Evolutionary conservation across 2,797 vertebrate genomes (phyloP).

Genomic region (Thunnus albacares): DNA sequence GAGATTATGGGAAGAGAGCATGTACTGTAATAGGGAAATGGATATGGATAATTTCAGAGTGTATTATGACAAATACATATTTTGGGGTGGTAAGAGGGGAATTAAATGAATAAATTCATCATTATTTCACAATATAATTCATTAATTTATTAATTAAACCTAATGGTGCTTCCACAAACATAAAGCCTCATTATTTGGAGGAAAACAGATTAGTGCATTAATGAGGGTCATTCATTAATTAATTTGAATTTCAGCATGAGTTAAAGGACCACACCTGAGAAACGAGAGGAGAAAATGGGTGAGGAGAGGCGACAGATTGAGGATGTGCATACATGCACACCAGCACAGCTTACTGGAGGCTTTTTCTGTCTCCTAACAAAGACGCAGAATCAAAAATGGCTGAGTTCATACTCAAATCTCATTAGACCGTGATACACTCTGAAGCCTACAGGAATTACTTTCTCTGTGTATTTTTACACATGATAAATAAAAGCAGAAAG

Average conservation of each 20-base stretch:
- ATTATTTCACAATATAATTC: not conserved
- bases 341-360: conserved; percentile 39
- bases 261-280: conserved; percentile 3
- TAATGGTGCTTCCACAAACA: not conserved
- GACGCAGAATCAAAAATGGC: conserved; percentile 48
- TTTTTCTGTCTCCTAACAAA: conserved; percentile 38
- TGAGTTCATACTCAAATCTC: conserved; percentile 49
- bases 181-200: conserved; percentile 5
- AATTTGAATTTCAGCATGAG: not conserved
- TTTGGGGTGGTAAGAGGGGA: not conserved
- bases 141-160: conserved; percentile 29
- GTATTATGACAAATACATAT: conserved; percentile 28
- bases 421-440: conserved; percentile 54
- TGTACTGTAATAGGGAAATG: conserved; percentile 24
- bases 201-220: conserved; percentile 1
- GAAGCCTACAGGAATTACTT: conserved; percentile 32
- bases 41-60: conserved; percentile 22
- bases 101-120: conserved; percentile 23
- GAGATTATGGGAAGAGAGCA: conserved; percentile 57
- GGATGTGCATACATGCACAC: conserved; percentile 21
- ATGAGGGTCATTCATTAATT: conserved; percentile 17
- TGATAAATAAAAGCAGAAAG: conserved; percentile 3
- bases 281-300: not conserved
- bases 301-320: not conserved
- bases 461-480: conserved; percentile 27